Base-by-base conservation (phyloP, 2,113 vertebrate species). In the Carassius auratus region DNA sequence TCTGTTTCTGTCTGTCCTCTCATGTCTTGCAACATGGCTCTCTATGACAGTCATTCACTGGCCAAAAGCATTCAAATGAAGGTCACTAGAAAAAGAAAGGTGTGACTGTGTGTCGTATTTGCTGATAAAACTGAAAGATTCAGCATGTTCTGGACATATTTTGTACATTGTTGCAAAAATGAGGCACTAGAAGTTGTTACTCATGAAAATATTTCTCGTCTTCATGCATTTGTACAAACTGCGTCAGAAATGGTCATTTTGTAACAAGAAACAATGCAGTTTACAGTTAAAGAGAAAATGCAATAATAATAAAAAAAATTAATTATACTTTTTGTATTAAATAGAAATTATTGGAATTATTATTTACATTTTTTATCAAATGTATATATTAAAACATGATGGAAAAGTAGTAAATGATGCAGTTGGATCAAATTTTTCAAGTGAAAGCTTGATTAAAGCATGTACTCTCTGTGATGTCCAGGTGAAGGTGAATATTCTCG, bases 401-500 rank as follows among this genome's bases (percentile, higher is more conserved):
- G 45, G 45, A 45, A 45, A 9, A 2, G 45, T 45, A 10, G 8
- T 45, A 2, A 45, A 45, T 45, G 9, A 9, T 45, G 45, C 45
- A 48, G 45, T 48, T 48, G 45, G 42, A 45, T 45, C 42, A 8
- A 8, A 42, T 42, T 45, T 9, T 45, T 9, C 42, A 48, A 12
- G 45, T 3, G 45, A 48, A 48, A 48, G 45, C 45, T 48, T 48
- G 2, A 48, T 12, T 48, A 3, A 48, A 48, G 45, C 45, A 3
- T 48, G 45, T 48, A 0, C 45, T 48, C 21, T 76, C 15, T 50
- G 8, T 45, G 13, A 14, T 14, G 12, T 50, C 14, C 91, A 99
- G 98, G 95, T 98, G n/a, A 99, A 99, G 92, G 97, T 99, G 92
- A 99, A 99, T 14, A 94, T 99, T 80, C 93, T 99, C 89, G 98